These are phyloP conservation scores for Onychomys leucogaster DNA, from an alignment of 2,797 vertebrate species.

Conservation along the genomic window DNA sequence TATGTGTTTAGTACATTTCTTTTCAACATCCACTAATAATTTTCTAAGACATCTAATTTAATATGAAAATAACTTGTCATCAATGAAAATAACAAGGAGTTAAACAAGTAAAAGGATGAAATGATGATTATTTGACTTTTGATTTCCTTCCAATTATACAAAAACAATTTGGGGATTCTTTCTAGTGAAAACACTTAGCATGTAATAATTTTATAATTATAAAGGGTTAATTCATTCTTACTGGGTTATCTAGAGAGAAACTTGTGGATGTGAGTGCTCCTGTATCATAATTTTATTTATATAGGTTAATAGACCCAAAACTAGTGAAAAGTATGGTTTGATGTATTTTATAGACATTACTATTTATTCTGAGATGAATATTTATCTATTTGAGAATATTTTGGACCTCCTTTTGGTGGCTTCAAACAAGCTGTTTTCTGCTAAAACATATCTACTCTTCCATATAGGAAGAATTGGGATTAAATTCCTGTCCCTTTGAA, in stretches of 20 bases:
- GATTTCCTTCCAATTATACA: not conserved
- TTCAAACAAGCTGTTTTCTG: not conserved
- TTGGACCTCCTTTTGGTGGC: not conserved
- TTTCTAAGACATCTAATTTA: not conserved
- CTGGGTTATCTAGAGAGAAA: not conserved
- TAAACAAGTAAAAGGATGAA: not conserved
- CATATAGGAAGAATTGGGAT: not conserved
- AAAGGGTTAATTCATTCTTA: not conserved
- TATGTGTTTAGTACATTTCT: not conserved
- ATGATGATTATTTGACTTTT: conserved; percentile 13
- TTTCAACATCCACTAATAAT: not conserved
- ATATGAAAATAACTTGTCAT: conserved; percentile 11
- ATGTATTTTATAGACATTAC: not conserved
- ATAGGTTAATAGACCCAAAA: not conserved
- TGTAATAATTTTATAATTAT: not conserved
- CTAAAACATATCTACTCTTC: not conserved
- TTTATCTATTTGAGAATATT: not conserved
- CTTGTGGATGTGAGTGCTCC: not conserved
- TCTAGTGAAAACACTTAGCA: not conserved
- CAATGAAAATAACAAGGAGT: not conserved
- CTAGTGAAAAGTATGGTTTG: not conserved
- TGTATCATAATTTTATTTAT: conserved; percentile 18
- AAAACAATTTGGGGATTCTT: not conserved
- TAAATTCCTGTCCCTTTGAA: not conserved
- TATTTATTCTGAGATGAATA: not conserved